These are phyloP conservation scores for Rallus limicola DNA, from an alignment of 2,113 vertebrate species.

Conservation along the genomic window DNA sequence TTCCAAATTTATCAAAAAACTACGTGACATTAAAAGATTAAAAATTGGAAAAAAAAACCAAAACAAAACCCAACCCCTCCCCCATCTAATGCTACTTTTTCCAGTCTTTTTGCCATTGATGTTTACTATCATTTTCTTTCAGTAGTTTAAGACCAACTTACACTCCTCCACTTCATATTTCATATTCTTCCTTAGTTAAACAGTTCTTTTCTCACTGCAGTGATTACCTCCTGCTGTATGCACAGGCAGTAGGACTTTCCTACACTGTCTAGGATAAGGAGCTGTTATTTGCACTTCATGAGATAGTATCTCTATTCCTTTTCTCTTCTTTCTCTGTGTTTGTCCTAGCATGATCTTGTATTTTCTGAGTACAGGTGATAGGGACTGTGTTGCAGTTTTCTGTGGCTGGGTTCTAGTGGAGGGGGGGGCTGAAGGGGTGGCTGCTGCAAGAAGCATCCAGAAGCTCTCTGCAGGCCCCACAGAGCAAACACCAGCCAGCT, in stretches of 20 bases:
- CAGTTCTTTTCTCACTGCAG: not conserved
- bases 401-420: too few species aligned
- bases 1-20: not conserved
- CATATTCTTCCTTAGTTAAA: not conserved
- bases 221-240: not conserved
- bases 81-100: not conserved
- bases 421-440: too few species aligned
- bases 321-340: not conserved
- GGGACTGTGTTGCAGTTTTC: not conserved
- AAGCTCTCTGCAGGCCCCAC: too few species aligned
- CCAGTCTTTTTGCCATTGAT: not conserved
- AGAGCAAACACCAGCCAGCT: too few species aligned
- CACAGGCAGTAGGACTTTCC: not conserved
- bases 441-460: too few species aligned
- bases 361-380: not conserved
- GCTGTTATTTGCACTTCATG: not conserved
- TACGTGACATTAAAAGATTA: not conserved
- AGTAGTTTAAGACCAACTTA: not conserved
- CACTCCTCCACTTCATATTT: not conserved
- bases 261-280: not conserved
- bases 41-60: not conserved
- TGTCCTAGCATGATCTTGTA: not conserved
- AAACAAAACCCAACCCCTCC: fast-evolving
- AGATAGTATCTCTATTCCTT: not conserved
- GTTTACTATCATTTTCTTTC: not conserved